Evolutionary conservation across 2,888 invertebrate genomes (phyloP), one percentile per base, ranked within the genome.

Genomic region (Drosophila koepferae): DNA sequence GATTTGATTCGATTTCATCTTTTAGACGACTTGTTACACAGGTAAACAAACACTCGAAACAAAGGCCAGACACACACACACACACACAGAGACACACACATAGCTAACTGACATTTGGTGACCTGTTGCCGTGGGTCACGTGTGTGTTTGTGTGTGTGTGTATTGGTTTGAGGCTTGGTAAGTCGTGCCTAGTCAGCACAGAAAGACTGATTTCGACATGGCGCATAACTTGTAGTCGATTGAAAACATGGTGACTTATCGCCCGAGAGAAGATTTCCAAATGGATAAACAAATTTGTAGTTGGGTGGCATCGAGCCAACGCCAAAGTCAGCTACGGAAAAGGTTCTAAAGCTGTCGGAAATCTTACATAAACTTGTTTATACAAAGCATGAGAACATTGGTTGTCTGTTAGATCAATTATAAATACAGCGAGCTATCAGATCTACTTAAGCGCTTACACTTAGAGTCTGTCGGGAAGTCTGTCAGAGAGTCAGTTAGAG

Each of bases 1-100:
- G 61, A 72, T 65, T 79, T 59, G 58, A 74, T 58, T 67, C 44
- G 65, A 74, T 74, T 64, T 40, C 48, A 46, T 62, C 46, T 51
- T 54, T 53, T 36, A 49, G 18, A 38, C 59, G 63, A 66, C 56
- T 55, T 46, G 64, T 49, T 64, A 48, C 54, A 36, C 65, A 63
- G 72, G 41, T 65, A 60, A 73, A 55, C 65, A 73, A 72, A 65
- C 65, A 59, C 43, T 48, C 34, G 40, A 66, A 48, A 41, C 67
- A 66, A 54, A 66, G 63, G n/a, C 34, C 31, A 10, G 7, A 38
- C 58, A 31, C 44, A 31, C 20, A 53, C 38, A 23, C 46, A 23
- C 23, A 23, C 46, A 23, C 46, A 23, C 46, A 23, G 23, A 10
- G 7, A 46, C 58, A 31, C 46, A 28, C 23, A 46, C 46, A 23